Evolutionary conservation across 2,797 vertebrate species (phyloP), one percentile per base, ranked within the genome.

Genomic region (Acipenser ruthenus): DNA sequence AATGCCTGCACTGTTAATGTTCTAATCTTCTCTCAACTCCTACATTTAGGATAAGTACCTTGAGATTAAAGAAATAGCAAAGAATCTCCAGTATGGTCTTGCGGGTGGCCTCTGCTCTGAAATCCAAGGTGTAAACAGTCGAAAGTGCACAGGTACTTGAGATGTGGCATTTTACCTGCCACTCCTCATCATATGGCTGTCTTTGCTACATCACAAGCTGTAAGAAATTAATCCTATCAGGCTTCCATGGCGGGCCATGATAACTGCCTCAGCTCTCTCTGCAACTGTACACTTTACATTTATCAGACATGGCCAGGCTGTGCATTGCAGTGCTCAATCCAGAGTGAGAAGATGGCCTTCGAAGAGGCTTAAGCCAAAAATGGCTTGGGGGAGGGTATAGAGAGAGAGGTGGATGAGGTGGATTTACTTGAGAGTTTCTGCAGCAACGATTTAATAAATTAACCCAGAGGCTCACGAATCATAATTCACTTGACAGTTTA

Each of bases 401-500:
- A 37, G 4, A 55, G 52, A 55, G 52, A n/a, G 7, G 62, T 6
- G 63, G 63, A 70, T 55, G 53, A 74, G 58, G 66, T 70, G 50
- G 10, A 66, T 69, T 78, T 77, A 71, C 70, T 68, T 69, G 52
- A 69, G 70, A 12, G 67, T 0, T 9, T 3, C 63, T 64, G 67
- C 66, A 68, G 67, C 1, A 75, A 18, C 23, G 73, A 71, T 71
- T 67, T 67, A 76, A 61, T 80, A 80, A 80, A 80, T 77, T 62
- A 62, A 62, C 47, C 18, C 13, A 63, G 73, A 76, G 66, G 72
- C 6, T 62, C 63, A 65, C 6, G 66, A 71, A 72, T 77, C 71
- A 68, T 75, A 74, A 81, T 76, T 76, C 69, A 73, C 64, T 72
- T 78, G 76, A 78, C 73, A 70, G 71, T 76, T 83, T 79, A 78